Evolutionary conservation across 53 echinoderm and acorn worm genomes (phyloP).

Genomic region (Echinometra lucunter): DNA sequence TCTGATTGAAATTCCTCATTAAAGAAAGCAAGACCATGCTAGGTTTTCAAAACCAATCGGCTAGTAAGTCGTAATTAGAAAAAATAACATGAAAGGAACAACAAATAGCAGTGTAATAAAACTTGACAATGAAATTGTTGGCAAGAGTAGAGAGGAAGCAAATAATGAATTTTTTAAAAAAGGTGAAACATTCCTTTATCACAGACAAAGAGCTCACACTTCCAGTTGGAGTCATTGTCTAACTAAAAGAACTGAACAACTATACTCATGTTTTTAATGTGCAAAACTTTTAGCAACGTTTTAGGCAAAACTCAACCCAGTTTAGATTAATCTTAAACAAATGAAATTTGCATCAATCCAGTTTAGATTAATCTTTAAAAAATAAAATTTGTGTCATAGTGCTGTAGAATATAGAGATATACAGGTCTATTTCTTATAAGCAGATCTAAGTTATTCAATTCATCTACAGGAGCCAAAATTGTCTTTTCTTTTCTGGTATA

Average conservation of each 20-base stretch:
- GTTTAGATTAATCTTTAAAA: neutral
- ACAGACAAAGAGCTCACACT: neutral
- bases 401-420: neutral
- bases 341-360: slow-evolving; percentile 2
- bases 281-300: neutral
- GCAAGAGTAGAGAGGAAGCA: neutral
- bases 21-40: too few species aligned
- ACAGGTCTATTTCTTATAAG: neutral
- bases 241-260: neutral
- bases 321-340: neutral
- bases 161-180: neutral
- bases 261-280: neutral
- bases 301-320: neutral
- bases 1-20: too few species aligned
- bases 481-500: neutral
- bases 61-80: too few species aligned
- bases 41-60: neutral
- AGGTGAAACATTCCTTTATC: neutral
- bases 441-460: neutral
- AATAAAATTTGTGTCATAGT: neutral
- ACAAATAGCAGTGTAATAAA: neutral
- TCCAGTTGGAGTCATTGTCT: neutral
- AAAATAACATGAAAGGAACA: neutral
- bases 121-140: neutral
- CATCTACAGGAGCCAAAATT: neutral